Base-by-base conservation (phyloP, 1,140 invertebrate species). In the Hypothenemus hampei region DNA sequence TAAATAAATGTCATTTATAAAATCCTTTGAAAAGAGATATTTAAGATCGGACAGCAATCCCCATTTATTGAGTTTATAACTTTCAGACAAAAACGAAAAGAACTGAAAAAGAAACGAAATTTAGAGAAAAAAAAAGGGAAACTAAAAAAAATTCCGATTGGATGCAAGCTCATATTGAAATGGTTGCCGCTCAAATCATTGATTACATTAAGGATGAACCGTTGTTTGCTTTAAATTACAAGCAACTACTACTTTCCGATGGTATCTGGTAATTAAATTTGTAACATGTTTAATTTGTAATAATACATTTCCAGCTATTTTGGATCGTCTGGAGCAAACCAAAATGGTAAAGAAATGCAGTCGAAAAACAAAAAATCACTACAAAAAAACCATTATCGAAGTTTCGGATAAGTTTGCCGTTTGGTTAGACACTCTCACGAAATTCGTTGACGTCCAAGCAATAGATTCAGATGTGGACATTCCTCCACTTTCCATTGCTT, bases 191-290 rank as follows among this genome's bases (percentile, higher is more conserved):
- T 6, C 41, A 46, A 0, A 59, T 67, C n/a, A 33, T 66, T 21
- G 41, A 61, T 21, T 66, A 55, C 19, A 53, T 67, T 31, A 40
- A 58, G 31, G 47, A 59, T 19, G 56, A 60, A 37, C 62, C 60
- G 0, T 29, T 60, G 11, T 60, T 60, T 21, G 31, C 54, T 7
- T 47, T 67, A 8, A 66, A 61, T 37, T 66, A 55, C 47, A 64
- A 65, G 39, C 65, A 67, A 51, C 23, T 65, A 40, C 24, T 65
- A 22, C 35, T 65, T n/a, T 66, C 64, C 8, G 57, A 65, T 58
- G 59, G 40, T 51, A 51, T 18, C 21, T 11, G 4, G 3, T 8
- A 11, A 10, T 41, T 43, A 39, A 8, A 39, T 8, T 2, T 1
- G 3, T 2, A 22, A 20, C 21, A 20, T 19, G 1, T 1, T 11